Evolutionary conservation across 2,888 invertebrate species (phyloP).

Genomic region (Drosophila nr. medialis): DNA sequence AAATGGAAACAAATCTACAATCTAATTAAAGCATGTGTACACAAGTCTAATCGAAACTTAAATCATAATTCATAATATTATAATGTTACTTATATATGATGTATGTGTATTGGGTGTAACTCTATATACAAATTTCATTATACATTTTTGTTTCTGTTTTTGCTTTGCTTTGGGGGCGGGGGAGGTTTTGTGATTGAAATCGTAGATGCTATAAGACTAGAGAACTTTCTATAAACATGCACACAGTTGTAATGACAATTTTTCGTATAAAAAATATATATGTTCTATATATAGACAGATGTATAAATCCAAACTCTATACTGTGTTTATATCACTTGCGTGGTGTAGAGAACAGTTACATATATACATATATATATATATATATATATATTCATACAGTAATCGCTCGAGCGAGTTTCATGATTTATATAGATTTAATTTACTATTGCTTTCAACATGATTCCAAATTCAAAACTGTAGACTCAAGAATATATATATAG

Average conservation of each 20-base stretch:
- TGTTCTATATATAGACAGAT: constrained; percentile 27
- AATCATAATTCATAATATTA: constrained; percentile 31
- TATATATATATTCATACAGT: background rate
- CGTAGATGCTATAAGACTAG: constrained; percentile 66
- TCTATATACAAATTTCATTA: constrained; percentile 46
- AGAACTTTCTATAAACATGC: constrained; percentile 67
- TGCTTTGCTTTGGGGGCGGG: constrained; percentile 1
- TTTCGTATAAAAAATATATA: constrained; percentile 74
- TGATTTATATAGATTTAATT: background rate
- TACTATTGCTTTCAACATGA: background rate
- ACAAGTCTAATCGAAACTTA: constrained; percentile 58
- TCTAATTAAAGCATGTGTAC: constrained; percentile 79
- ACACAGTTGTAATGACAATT: constrained; percentile 58
- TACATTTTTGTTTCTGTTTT: background rate
- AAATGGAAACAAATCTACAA: constrained; percentile 75
- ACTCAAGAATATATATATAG: background rate
- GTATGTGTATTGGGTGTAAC: constrained; percentile 20
- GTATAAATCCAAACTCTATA: constrained; percentile 50
- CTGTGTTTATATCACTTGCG: constrained; percentile 67
- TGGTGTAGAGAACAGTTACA: constrained; percentile 41
- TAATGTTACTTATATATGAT: constrained; percentile 42
- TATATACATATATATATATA: background rate
- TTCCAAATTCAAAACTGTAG: background rate
- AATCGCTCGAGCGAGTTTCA: background rate
- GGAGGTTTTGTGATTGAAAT: constrained; percentile 32